A percentile compares a stretch with the other conserved stretches of the same genome.
Evolutionary conservation across 2,113 vertebrate species (phyloP).

Genomic region (Taurulus bubalis): DNA sequence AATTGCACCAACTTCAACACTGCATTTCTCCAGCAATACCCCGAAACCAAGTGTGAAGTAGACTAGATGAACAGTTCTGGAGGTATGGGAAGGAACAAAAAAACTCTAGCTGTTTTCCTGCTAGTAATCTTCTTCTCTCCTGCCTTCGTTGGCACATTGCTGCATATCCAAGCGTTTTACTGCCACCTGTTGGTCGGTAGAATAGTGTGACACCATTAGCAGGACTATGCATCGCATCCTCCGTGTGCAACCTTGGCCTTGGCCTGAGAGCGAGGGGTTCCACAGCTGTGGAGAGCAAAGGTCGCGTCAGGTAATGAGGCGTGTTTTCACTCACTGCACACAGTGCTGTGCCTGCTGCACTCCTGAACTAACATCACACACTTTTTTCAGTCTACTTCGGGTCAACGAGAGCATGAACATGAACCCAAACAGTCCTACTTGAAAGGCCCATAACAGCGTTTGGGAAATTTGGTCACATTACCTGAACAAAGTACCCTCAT

Average conservation of each 20-base stretch:
- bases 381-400: not conserved
- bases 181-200: not conserved
- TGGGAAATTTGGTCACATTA: not conserved
- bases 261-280: not conserved
- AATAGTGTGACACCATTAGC: not conserved
- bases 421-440: not conserved
- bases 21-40: too few species aligned
- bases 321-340: conserved; percentile 48
- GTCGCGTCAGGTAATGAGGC: conserved; percentile 55
- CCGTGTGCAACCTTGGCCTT: not conserved
- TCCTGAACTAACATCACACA: conserved; percentile 23
- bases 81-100: too few species aligned
- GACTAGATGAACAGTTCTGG: not conserved
- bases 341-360: conserved; percentile 33
- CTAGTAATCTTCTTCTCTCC: not conserved
- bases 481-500: not conserved
- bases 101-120: not conserved
- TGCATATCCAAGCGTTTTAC: not conserved
- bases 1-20: too few species aligned
- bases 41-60: not conserved
- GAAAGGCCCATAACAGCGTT: not conserved
- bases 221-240: not conserved
- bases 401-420: conserved; percentile 13
- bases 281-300: conserved; percentile 37
- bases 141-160: not conserved